Percentiles rank a stretch among this genome's conserved stretches.
These are phyloP conservation scores for Gracilinanus agilis DNA, from an alignment of 2,113 vertebrate species.

Conservation along the genomic window DNA sequence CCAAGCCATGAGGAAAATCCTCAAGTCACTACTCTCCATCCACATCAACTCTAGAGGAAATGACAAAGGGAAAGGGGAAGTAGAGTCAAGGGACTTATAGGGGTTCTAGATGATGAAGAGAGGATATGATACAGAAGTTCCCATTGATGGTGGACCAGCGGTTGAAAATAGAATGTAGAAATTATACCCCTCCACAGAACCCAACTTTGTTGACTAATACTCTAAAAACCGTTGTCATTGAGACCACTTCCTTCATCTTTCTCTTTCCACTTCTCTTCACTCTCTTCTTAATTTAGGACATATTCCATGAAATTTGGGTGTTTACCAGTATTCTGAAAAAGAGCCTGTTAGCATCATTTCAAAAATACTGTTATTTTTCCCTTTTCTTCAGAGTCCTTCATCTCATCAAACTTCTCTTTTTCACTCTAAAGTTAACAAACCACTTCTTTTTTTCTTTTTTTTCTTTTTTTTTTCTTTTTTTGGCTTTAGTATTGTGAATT, in stretches of 20 bases:
- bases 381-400: constrained; percentile 29
- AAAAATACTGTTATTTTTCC: constrained; percentile 48
- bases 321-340: constrained; percentile 28
- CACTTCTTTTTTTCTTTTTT: neutral
- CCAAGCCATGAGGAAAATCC: neutral
- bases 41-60: neutral
- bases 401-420: constrained; percentile 43
- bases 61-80: neutral
- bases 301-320: neutral
- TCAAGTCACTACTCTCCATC: fast-evolving
- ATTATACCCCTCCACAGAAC: neutral
- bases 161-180: neutral
- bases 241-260: constrained; percentile 55
- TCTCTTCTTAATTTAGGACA: constrained; percentile 48
- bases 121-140: neutral
- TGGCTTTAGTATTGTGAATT: neutral
- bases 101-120: neutral
- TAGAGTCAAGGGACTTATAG: neutral
- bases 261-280: constrained; percentile 37
- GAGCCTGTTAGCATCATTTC: constrained; percentile 1
- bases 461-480: neutral
- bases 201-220: neutral
- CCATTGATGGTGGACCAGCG: neutral
- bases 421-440: constrained; percentile 1
- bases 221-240: constrained; percentile 16